phyloP scores from a whole-genome alignment of 1,140 invertebrate genomes.

The Rhizoglyphus robini region DNA sequence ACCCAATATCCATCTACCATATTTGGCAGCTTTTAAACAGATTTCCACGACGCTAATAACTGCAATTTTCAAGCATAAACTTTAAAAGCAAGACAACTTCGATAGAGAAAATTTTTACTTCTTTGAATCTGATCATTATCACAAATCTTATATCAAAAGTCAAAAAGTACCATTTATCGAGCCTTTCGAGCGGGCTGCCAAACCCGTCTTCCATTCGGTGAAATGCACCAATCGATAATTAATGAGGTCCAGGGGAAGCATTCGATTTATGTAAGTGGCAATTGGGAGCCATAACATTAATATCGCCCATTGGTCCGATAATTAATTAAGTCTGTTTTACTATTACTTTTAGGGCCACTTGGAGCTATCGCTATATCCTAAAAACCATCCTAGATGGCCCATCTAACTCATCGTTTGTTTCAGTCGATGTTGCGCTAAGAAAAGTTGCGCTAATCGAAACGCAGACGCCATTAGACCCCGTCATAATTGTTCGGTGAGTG shows the following conservation, averaged over 20 bases:
- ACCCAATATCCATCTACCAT: no score
- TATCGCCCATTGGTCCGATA: background rate
- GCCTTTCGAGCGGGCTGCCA: no score
- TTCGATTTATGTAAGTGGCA: conserved; percentile 5
- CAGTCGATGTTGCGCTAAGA: conserved; percentile 98
- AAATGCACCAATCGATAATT: background rate
- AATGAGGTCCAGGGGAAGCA: background rate
- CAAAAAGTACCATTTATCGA: no score
- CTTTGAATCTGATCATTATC: no score
- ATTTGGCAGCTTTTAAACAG: no score
- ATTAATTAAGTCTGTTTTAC: background rate
- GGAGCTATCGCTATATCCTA: no score
- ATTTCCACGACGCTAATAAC: no score
- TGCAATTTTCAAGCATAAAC: no score
- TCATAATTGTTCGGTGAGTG: conserved; percentile 98
- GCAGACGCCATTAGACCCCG: conserved; percentile 99
- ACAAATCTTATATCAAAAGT: no score
- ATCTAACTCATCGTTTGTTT: conserved; percentile 35
- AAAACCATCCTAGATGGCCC: background rate
- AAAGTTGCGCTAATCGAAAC: conserved; percentile 98
- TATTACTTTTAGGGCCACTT: background rate
- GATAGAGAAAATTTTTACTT: no score
- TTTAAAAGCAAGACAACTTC: no score
- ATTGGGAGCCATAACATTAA: conserved; percentile 8
- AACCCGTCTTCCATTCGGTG: background rate